Evolutionary conservation across 2,888 invertebrate species (phyloP).

Genomic region (Encarsia formosa): DNA sequence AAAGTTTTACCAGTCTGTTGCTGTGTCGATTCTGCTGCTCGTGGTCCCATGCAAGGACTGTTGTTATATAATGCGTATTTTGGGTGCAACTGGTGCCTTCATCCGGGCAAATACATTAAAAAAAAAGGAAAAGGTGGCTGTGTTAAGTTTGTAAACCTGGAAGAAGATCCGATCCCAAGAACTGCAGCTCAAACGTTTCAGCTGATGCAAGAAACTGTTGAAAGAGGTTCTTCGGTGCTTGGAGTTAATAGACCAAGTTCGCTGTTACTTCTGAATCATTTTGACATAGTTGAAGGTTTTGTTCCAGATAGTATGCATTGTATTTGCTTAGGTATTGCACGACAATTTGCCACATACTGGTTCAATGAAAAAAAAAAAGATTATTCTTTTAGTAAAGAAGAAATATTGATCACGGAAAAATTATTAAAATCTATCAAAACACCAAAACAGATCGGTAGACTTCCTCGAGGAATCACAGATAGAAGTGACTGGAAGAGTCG

Average conservation of each 20-base stretch:
- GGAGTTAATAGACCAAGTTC: slow-evolving; percentile 7
- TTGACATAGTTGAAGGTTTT: slow-evolving; percentile 24
- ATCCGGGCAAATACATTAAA: neutral
- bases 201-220: neutral
- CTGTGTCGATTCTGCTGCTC: slow-evolving; percentile 22
- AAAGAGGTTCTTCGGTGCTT: neutral
- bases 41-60: slow-evolving; percentile 2
- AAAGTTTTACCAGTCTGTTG: slow-evolving; percentile 14
- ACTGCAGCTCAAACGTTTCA: neutral
- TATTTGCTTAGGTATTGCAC: slow-evolving; percentile 6
- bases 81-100: slow-evolving; percentile 27
- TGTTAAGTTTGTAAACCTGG: neutral
- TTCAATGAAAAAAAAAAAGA: neutral
- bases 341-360: slow-evolving; percentile 22
- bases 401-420: slow-evolving; percentile 4
- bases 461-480: slow-evolving; percentile 14
- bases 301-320: slow-evolving; percentile 25
- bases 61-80: slow-evolving; percentile 19
- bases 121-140: neutral
- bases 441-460: slow-evolving; percentile 12
- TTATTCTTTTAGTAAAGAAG: neutral
- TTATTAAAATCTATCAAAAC: slow-evolving; percentile 5
- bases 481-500: slow-evolving; percentile 21
- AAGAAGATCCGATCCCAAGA: neutral
- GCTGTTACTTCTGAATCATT: slow-evolving; percentile 12